These are phyloP conservation scores for Neolamprologus fasciatus DNA, from an alignment of 2,113 vertebrate species.

Conservation along the genomic window DNA sequence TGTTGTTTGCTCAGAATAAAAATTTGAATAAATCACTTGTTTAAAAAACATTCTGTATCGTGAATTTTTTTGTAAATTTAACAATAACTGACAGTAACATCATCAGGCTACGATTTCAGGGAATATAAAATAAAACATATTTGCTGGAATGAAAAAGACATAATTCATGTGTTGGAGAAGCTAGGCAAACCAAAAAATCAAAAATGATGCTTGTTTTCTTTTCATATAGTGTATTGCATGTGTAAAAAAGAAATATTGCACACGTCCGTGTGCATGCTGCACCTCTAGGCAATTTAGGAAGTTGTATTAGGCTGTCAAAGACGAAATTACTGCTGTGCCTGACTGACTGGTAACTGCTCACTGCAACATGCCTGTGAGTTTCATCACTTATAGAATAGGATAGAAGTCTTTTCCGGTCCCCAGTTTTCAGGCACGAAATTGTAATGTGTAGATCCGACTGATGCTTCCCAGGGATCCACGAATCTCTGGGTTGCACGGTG, in stretches of 20 bases:
- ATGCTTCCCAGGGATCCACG: background rate
- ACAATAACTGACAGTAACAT: background rate
- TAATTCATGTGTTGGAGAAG: background rate
- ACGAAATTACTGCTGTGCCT: background rate
- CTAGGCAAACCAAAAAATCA: background rate
- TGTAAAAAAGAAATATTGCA: background rate
- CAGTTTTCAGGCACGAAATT: rapidly evolving
- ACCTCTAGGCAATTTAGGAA: background rate
- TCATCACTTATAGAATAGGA: background rate
- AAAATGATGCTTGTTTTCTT: background rate
- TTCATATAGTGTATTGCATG: background rate
- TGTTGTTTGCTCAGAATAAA: background rate
- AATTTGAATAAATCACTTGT: rapidly evolving
- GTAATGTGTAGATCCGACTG: background rate
- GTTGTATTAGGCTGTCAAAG: background rate
- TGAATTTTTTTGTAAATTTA: rapidly evolving
- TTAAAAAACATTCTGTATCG: background rate
- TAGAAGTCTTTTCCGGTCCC: background rate
- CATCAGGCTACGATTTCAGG: background rate
- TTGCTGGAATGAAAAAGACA: background rate
- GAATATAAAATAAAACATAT: background rate
- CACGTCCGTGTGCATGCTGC: background rate
- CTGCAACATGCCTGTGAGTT: background rate
- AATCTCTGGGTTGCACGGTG: background rate
- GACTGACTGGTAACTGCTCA: background rate